Evolutionary conservation across 2,113 vertebrate genomes (phyloP).

Genomic region (Larimichthys crocea): DNA sequence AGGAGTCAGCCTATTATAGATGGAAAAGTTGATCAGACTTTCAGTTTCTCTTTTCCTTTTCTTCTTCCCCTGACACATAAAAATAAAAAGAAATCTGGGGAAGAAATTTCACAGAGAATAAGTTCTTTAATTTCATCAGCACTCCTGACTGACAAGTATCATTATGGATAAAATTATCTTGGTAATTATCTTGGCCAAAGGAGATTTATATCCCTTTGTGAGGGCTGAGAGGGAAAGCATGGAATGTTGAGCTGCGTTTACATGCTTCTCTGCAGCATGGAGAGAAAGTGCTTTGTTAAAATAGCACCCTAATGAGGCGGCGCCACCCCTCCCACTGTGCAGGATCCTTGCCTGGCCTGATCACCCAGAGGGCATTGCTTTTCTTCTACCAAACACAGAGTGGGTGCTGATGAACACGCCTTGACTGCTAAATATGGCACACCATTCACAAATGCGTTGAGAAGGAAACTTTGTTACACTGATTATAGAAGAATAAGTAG

Average conservation of each 20-base stretch:
- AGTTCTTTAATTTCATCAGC: constrained; percentile 83
- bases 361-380: constrained; percentile 62
- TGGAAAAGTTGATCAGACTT: constrained; percentile 68
- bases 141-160: constrained; percentile 84
- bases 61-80: constrained; percentile 70
- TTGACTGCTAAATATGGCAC: constrained; percentile 40
- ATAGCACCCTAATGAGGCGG: constrained; percentile 75
- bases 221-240: constrained; percentile 54
- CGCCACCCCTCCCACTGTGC: constrained; percentile 50
- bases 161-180: constrained; percentile 86
- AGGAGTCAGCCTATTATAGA: constrained; percentile 41
- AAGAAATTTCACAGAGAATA: constrained; percentile 72
- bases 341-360: constrained; percentile 41
- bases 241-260: constrained; percentile 50
- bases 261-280: constrained; percentile 51
- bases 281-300: constrained; percentile 74
- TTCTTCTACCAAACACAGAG: constrained; percentile 54
- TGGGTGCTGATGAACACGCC: constrained; percentile 19
- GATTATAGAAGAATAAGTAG: too few species aligned
- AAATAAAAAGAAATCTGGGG: constrained; percentile 54
- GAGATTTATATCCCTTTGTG: constrained; percentile 84
- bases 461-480: constrained; percentile 30
- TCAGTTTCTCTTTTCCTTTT: constrained; percentile 49
- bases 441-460: constrained; percentile 53
- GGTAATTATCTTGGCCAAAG: constrained; percentile 84